Evolutionary conservation across 2,113 vertebrate genomes (phyloP), one percentile per base, ranked within the genome.

Genomic region (Anhinga anhinga): DNA sequence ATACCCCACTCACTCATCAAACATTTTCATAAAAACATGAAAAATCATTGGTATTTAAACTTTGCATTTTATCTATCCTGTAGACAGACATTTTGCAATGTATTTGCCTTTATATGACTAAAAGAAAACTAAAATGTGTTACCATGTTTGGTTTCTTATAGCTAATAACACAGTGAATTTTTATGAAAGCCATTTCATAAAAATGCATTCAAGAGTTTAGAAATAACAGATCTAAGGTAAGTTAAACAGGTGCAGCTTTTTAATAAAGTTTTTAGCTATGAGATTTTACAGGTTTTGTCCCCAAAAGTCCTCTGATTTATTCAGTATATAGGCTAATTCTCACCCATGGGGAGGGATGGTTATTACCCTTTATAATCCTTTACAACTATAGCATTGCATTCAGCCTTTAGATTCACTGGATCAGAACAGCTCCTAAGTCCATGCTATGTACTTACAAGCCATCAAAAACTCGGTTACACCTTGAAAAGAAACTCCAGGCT

Each of bases 1-100:
- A 30, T 61, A 80, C 3, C 1, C 3, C 2, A 9, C 7, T 38
- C 0, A 4, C 1, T 4, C 44, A 45, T 14, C 8, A 91, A 44
- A 49, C 6, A 44, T 47, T 88, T 67, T 47, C 19, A 82, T 20
- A 56, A 78, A 86, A 52, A 3, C 21, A 20, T 18, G 8, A 70
- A 80, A 78, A 86, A 59, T 6, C 13, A 25, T 19, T 44, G 12
- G 1, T 36, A 42, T 61, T 83, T 67, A 55, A 81, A 56, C 19
- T 49, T 44, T 52, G 2, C 6, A 7, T 52, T 77, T 91, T 58
- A 49, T 67, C 32, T 53, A 5, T 66, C 10, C 13, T 5, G 9
- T 8, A 61, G 9, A 34, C 7, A 82, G 25, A 61, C 5, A 53
- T 72, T 72, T 74, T 49, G 11, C 12, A 30, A 67, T 6, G 2